Evolutionary conservation across 2,113 vertebrate genomes (phyloP).

Genomic region (Xenopus laevis): DNA sequence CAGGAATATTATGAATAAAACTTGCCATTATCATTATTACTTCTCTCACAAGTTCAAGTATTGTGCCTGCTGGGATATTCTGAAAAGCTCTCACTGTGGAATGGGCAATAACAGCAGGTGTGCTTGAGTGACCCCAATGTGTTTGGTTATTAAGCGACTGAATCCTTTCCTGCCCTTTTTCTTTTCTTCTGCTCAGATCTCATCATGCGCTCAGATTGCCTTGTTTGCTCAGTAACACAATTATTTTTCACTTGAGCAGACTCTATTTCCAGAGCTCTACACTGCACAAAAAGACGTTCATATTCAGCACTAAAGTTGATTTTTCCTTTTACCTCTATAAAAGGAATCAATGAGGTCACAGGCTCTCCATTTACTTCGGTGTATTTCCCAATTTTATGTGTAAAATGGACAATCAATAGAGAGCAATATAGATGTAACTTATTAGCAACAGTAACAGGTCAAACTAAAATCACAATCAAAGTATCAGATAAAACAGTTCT

Average conservation of each 20-base stretch:
- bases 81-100: not conserved
- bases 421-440: too few relatives aligned
- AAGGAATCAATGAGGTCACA: not conserved
- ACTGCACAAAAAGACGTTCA: too few relatives aligned
- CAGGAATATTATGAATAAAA: not conserved
- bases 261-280: not conserved
- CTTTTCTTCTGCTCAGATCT: slow-evolving; percentile 4
- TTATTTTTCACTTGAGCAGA: not conserved
- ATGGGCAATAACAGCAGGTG: not conserved
- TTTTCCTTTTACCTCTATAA: not conserved
- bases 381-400: not conserved
- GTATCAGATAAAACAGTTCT: too few relatives aligned
- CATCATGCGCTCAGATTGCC: slow-evolving; percentile 1
- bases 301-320: slow-evolving; percentile 2
- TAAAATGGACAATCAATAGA: not conserved
- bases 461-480: too few relatives aligned
- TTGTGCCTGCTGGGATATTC: not conserved
- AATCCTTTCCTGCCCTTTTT: not conserved
- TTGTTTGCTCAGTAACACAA: slow-evolving; percentile 9
- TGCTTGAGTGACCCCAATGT: not conserved
- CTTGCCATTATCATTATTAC: not conserved
- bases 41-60: not conserved
- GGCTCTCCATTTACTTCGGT: not conserved
- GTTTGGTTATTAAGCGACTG: not conserved
- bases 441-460: too few relatives aligned